Evolutionary conservation across 2,113 vertebrate species (phyloP), one percentile per base, ranked within the genome.

Genomic region (Cottus gobio): DNA sequence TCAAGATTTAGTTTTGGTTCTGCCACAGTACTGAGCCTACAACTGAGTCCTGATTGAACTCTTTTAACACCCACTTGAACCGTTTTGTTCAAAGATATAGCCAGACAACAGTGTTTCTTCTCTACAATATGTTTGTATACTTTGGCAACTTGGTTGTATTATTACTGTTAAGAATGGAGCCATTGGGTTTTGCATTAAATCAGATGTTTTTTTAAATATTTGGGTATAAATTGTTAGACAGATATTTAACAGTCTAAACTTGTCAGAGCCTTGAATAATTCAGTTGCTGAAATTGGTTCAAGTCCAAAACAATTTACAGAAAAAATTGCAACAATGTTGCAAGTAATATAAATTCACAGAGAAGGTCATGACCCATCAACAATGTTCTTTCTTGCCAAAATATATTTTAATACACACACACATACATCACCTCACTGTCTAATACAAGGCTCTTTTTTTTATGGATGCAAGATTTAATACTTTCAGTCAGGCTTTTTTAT

Each of bases 251-350:
- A 74, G 63, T 71, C 71, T 44, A 5, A 66, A 37, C 37, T 77
- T 88, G 77, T 68, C 65, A 58, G 37, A 81, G 64, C 63, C 74
- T 81, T 20, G 39, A 85, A 80, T 75, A 83, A 85, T 90, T 72
- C 80, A 68, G 69, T 63, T 58, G 69, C 58, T 67, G 68, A 85
- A 91, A 86, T 83, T 88, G 82, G 74, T 83, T 88, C 28, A 73
- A 71, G 75, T 77, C 80, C 72, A 88, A 88, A 90, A 88, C 86
- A 90, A 87, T 85, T 85, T 87, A 80, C 20, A 58, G 60, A 76
- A 83, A 82, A 85, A 67, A 85, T 63, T 75, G 66, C 44, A 30
- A 75, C 39, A 42, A 56, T 61, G 42, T 76, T 82, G 68, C 83
- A 89, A 84, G 85, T 69, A 86, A 87, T 87, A 73, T 63, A 79